Conservation (phyloP, 2,888 invertebrate genomes). For the Andrena chrysosceles region DNA sequence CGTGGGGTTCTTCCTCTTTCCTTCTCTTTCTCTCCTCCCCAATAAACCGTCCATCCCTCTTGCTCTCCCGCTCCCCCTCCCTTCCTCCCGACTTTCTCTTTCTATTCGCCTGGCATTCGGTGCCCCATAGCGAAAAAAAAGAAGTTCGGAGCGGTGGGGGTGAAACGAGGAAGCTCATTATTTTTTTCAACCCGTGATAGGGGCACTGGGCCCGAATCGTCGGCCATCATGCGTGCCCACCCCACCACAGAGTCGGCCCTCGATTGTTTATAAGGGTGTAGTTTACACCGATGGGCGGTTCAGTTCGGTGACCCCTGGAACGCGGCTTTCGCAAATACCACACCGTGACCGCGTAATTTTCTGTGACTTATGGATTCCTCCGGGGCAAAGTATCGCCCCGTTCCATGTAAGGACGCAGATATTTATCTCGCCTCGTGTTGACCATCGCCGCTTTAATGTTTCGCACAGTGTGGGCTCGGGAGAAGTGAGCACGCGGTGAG, state of each 20-base stretch:
- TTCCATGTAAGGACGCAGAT: neutral
- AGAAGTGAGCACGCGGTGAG: neutral
- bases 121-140: constrained; percentile 56
- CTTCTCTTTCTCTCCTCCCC: constrained; percentile 25
- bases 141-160: constrained; percentile 65
- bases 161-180: constrained; percentile 73
- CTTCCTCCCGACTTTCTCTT: constrained; percentile 9
- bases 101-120: constrained; percentile 14
- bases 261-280: constrained; percentile 70
- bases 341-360: constrained; percentile 21
- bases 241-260: constrained; percentile 54
- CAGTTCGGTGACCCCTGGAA: constrained; percentile 52
- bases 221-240: constrained; percentile 73
- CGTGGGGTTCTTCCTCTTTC: constrained; percentile 67
- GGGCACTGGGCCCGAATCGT: constrained; percentile 68
- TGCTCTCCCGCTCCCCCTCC: neutral
- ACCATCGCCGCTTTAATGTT: neutral
- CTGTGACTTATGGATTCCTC: neutral
- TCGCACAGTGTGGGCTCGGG: neutral
- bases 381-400: neutral
- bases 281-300: constrained; percentile 65
- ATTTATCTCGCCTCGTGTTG: neutral
- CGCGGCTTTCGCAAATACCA: neutral
- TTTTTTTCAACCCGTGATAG: constrained; percentile 67
- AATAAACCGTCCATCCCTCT: constrained; percentile 7